These are phyloP conservation scores for Palythoa grandiflora DNA, from an alignment of 92 coral and sea anemone species.

Conservation along the genomic window DNA sequence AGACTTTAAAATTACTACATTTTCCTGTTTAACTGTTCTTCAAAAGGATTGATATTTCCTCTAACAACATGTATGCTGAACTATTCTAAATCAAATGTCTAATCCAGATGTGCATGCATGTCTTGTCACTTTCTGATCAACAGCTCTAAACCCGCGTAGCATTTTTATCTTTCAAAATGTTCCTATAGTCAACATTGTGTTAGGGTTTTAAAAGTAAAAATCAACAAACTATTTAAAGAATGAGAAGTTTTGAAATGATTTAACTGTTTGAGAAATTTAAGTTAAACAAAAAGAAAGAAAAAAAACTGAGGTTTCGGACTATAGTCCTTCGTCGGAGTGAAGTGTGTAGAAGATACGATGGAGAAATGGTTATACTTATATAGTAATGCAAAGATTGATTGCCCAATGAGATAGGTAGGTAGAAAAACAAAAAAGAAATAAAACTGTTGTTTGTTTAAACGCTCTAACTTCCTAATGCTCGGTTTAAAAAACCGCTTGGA, in stretches of 20 bases:
- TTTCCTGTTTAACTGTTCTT: conserved; percentile 42
- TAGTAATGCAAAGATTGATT: neutral
- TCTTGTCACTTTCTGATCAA: neutral
- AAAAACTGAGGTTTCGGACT: too few relatives aligned
- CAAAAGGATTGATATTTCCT: conserved; percentile 41
- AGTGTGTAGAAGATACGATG: too few relatives aligned
- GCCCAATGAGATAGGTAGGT: too few relatives aligned
- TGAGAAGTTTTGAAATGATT: conserved; percentile 2
- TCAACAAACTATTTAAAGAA: neutral
- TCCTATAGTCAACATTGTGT: too few relatives aligned
- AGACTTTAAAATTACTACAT: neutral
- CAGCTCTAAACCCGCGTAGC: neutral
- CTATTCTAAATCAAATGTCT: conserved; percentile 5
- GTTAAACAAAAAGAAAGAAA: too few relatives aligned
- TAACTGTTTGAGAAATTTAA: neutral
- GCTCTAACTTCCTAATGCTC: neutral
- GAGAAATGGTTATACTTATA: neutral
- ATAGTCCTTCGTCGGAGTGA: too few relatives aligned
- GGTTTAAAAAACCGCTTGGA: neutral
- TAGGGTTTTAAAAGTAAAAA: neutral
- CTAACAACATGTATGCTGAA: conserved; percentile 31
- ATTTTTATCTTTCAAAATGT: neutral
- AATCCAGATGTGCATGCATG: conserved; percentile 35
- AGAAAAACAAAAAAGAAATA: too few relatives aligned
- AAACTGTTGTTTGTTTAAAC: neutral